phyloP scores from a whole-genome alignment of 2,888 invertebrate genomes.

The Sphaerophoria taeniata region DNA sequence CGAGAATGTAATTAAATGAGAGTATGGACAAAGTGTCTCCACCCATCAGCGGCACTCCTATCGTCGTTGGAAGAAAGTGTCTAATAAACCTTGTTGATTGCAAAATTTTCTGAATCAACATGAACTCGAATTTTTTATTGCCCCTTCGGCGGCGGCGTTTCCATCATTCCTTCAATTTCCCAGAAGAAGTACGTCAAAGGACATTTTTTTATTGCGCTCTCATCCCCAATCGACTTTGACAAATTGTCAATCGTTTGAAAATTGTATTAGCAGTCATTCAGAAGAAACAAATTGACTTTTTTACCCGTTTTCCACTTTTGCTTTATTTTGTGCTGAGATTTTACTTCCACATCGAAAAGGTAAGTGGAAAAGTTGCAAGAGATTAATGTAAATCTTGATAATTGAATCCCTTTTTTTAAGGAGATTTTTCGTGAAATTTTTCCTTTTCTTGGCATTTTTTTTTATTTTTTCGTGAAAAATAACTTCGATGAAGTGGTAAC shows the following conservation, averaged over 20 bases:
- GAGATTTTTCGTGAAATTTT: background rate
- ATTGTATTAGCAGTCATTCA: background rate
- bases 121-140: slow-evolving; percentile 14
- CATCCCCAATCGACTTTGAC: slow-evolving; percentile 6
- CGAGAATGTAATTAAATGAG: background rate
- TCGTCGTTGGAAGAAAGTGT: background rate
- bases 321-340: background rate
- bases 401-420: slow-evolving; percentile 12
- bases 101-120: slow-evolving; percentile 15
- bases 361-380: background rate
- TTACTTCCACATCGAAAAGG: background rate
- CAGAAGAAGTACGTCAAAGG: background rate
- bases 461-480: background rate
- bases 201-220: background rate
- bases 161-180: background rate
- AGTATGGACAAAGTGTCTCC: background rate
- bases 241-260: slow-evolving; percentile 32
- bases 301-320: background rate
- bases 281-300: slow-evolving; percentile 13
- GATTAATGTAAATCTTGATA: slow-evolving; percentile 13
- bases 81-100: slow-evolving; percentile 25
- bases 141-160: background rate
- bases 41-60: too few relatives aligned
- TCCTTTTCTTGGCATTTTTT: too few relatives aligned
- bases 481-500: background rate